Evolutionary conservation across 2,888 invertebrate species (phyloP).

Genomic region (Leptogaster cylindrica): DNA sequence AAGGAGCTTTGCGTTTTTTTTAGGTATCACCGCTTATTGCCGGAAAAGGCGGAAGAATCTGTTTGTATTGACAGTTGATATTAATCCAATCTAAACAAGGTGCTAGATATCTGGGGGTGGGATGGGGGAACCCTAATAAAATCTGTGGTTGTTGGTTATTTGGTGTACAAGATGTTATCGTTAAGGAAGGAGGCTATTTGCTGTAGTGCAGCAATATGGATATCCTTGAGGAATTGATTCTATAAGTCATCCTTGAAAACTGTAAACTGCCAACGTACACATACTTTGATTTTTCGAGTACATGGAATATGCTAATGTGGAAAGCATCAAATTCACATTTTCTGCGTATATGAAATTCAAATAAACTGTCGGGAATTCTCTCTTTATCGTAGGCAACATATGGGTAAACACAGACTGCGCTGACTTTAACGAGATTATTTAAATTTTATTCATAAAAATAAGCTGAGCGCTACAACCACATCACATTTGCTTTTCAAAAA

Average conservation of each 20-base stretch:
- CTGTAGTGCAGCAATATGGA: too few species aligned
- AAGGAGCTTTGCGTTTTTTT: conserved; percentile 33
- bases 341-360: conserved; percentile 41
- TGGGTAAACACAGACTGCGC: conserved; percentile 33
- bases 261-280: too few species aligned
- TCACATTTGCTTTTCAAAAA: too few species aligned
- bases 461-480: too few species aligned
- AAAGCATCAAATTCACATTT: conserved; percentile 42
- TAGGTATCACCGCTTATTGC: conserved; percentile 25
- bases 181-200: too few species aligned
- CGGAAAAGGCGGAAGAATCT: conserved; percentile 8
- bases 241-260: neutral
- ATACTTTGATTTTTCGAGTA: neutral
- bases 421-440: conserved; percentile 40
- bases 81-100: conserved; percentile 2
- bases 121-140: neutral
- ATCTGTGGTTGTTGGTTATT: neutral
- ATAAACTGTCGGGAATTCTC: conserved; percentile 23
- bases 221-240: neutral
- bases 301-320: conserved; percentile 34
- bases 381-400: conserved; percentile 29
- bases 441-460: conserved; percentile 38
- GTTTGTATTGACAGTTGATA: conserved; percentile 20
- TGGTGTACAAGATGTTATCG: too few species aligned
- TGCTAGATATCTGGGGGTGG: neutral